Conservation (phyloP, 1,140 invertebrate genomes). For the Euwallacea similis region DNA sequence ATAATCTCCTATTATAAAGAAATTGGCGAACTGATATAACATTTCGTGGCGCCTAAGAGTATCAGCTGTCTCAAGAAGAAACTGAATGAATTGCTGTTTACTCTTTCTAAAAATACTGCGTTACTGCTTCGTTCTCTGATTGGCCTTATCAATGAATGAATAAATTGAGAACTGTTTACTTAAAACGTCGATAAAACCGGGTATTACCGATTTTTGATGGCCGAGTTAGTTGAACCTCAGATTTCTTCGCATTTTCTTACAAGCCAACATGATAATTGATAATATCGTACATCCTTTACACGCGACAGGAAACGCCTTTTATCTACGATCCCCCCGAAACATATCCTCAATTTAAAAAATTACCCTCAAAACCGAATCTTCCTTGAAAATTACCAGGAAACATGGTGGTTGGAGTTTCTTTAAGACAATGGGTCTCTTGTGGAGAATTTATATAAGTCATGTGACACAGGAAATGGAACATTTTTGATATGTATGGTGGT, state of each 20-base stretch:
- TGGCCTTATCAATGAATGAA: conserved; percentile 18
- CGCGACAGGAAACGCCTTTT: conserved; percentile 19
- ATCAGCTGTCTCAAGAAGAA: background rate
- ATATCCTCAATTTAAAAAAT: conserved; percentile 24
- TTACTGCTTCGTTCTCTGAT: conserved; percentile 12
- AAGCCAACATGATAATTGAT: no score
- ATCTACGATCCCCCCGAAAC: conserved; percentile 5
- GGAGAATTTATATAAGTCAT: background rate
- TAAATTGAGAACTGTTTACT: conserved; percentile 26
- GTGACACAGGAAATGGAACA: conserved; percentile 7
- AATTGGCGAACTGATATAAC: no score
- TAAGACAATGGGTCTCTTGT: conserved; percentile 13
- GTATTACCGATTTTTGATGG: background rate
- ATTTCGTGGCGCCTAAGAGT: background rate
- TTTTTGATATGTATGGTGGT: background rate
- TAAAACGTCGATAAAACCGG: background rate
- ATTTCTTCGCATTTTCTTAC: background rate
- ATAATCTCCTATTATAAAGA: no score
- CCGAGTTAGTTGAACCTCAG: conserved; percentile 6
- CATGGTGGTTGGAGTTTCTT: conserved; percentile 24
- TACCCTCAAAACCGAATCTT: background rate
- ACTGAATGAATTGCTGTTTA: background rate
- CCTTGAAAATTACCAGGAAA: conserved; percentile 14
- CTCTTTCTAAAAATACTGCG: conserved; percentile 17
- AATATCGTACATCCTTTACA: background rate